These are phyloP conservation scores for Notarius quadriscutis DNA, from an alignment of 2,113 vertebrate genomes.

Conservation along the genomic window DNA sequence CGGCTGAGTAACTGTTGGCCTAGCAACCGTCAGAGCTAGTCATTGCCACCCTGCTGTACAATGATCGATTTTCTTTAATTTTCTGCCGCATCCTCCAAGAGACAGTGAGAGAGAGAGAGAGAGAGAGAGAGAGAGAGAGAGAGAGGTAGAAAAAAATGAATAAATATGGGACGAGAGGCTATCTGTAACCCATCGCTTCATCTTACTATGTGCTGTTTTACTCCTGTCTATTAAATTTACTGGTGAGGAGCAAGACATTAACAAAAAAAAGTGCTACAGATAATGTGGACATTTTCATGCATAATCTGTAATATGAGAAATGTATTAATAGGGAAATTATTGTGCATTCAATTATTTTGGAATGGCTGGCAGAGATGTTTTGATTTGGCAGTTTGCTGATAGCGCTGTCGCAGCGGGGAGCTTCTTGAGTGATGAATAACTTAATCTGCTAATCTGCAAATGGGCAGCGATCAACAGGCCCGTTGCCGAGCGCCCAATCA, in stretches of 20 bases:
- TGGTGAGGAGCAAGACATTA: constrained; percentile 86
- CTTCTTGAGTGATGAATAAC: constrained; percentile 92
- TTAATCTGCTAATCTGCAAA: constrained; percentile 99
- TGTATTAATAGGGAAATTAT: constrained; percentile 98
- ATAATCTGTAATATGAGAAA: constrained; percentile 93
- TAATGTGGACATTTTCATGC: constrained; percentile 90
- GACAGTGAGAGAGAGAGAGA: constrained; percentile 50
- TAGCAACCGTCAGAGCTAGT: constrained; percentile 83
- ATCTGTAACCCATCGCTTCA: constrained; percentile 81
- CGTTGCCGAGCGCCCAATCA: constrained; percentile 79
- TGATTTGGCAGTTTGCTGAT: constrained; percentile 87
- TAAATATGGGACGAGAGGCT: constrained; percentile 69
- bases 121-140: constrained; percentile 52
- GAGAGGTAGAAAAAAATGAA: constrained; percentile 39
- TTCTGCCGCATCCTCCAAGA: constrained; percentile 79
- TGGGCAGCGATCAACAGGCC: constrained; percentile 81
- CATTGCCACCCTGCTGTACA: constrained; percentile 80
- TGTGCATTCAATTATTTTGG: constrained; percentile 95
- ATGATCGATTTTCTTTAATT: constrained; percentile 89
- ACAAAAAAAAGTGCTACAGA: constrained; percentile 82
- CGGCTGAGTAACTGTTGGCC: constrained; percentile 86
- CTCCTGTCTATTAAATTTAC: constrained; percentile 85
- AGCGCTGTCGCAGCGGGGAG: constrained; percentile 83
- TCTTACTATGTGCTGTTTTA: constrained; percentile 78
- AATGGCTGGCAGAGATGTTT: constrained; percentile 97